phyloP scores from a whole-genome alignment of 2,113 vertebrate species.

The Australoheros scitulus region DNA sequence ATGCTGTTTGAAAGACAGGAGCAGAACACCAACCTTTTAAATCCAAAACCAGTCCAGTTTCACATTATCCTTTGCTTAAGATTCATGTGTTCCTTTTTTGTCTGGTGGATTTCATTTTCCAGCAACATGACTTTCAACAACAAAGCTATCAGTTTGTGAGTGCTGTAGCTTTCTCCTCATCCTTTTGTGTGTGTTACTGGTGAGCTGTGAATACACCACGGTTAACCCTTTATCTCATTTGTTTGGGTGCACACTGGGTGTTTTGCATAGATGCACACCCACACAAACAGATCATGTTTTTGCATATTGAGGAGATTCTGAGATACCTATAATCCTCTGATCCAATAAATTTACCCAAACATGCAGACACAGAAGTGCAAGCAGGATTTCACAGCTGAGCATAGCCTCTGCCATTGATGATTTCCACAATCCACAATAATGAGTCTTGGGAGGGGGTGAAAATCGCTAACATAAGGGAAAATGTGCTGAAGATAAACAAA shows the following conservation, averaged over 20 bases:
- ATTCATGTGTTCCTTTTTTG: conserved; percentile 19
- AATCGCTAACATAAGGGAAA: neutral
- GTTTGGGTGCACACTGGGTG: neutral
- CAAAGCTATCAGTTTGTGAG: conserved; percentile 19
- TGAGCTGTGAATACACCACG: conserved; percentile 4
- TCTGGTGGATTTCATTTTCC: conserved; percentile 25
- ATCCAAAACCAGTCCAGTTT: neutral
- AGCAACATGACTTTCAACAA: neutral
- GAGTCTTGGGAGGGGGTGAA: conserved; percentile 1
- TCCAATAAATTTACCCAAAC: conserved; percentile 29
- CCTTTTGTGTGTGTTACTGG: conserved; percentile 10
- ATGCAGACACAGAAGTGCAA: neutral
- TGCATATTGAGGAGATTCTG: conserved; percentile 44
- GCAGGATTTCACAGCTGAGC: conserved; percentile 1
- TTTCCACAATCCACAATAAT: conserved; percentile 26
- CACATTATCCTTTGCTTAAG: neutral
- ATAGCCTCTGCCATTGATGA: neutral
- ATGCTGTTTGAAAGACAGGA: neutral
- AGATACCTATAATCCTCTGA: conserved; percentile 51
- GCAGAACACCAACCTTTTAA: neutral
- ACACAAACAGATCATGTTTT: conserved; percentile 27
- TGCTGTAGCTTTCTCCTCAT: neutral
- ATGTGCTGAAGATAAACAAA: neutral
- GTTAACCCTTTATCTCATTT: conserved; percentile 24
- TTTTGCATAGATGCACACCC: conserved; percentile 6